Evolutionary conservation across 2,113 vertebrate species (phyloP), one percentile per base, ranked within the genome.

Genomic region (Percina caprodes): DNA sequence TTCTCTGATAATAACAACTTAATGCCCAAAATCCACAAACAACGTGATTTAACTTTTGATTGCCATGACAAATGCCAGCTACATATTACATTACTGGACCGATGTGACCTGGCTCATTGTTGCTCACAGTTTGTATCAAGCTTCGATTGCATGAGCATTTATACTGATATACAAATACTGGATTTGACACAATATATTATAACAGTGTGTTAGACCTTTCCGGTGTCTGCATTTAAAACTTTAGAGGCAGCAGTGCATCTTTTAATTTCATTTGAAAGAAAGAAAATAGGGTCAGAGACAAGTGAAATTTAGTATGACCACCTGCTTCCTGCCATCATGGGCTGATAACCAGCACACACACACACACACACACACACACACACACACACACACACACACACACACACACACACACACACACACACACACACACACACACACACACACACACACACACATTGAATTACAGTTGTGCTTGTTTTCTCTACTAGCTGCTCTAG

Each of bases 281-380:
- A 69, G 14, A 73, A 49, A 33, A 56, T 0, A 46, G 0, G 26
- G 42, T 42, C 3, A 33, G 46, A 69, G 69, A 4, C 3, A 24
- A 79, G n/a, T 49, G 15, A 56, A 67, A 42, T 30, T 35, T 3
- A 3, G 9, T 45, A 3, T 3, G 54, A 14, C 60, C 49, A 49
- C 79, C 60, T 9, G 74, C 74, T 45, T 63, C n/a, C 30, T 73
- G 5, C 35, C 45, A 13, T 75, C 78, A 75, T 86, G 24, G 23
- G 65, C 69, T 23, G 9, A 19, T 56, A 58, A 10, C n/a, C 69
- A 52, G 81, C 3, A 30, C n/a, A 23, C 24, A 30, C 71, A 21
- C 42, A 24, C 59, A 23, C n/a, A 2, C 35, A 35, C 71, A 18
- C 42, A 30, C 59, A 23, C 26, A 1, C 46, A 45, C 71, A 21